phyloP scores from a whole-genome alignment of 2,888 invertebrate species.

The Trileptium ribeirensis region DNA sequence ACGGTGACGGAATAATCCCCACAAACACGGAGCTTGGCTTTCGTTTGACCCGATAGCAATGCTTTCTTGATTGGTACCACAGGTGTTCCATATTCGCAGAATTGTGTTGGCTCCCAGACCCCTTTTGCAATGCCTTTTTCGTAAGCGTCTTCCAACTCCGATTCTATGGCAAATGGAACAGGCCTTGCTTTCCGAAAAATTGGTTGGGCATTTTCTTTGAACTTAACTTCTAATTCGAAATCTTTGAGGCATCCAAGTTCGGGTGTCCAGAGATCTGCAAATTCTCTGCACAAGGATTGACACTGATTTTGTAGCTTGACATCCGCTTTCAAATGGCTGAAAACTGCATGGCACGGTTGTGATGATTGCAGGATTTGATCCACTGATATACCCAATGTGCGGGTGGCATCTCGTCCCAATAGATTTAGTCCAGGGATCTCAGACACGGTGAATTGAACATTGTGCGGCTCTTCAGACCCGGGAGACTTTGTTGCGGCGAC shows the following conservation, averaged over 20 bases:
- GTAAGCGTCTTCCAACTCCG: constrained; percentile 17
- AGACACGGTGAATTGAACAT: no score
- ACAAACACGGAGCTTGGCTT: not conserved
- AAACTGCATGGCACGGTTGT: not conserved
- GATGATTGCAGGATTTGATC: not conserved
- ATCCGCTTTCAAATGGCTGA: constrained; percentile 7
- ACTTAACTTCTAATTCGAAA: constrained; percentile 24
- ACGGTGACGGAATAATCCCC: not conserved
- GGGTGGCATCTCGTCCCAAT: not conserved
- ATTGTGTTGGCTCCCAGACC: constrained; percentile 18
- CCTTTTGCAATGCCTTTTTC: constrained; percentile 24
- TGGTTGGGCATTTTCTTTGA: constrained; percentile 20
- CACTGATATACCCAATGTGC: not conserved
- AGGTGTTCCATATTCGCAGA: no score
- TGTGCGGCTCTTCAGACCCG: not conserved
- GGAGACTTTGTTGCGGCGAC: not conserved
- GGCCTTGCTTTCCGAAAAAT: constrained; percentile 23
- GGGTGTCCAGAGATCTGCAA: constrained; percentile 27
- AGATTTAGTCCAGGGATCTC: not conserved
- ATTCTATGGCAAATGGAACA: constrained; percentile 22
- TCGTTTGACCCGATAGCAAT: no score
- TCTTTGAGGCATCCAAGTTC: constrained; percentile 21
- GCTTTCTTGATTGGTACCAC: no score
- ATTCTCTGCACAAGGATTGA: constrained; percentile 21
- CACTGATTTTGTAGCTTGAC: not conserved